Evolutionary conservation across 2,888 invertebrate genomes (phyloP), one percentile per base, ranked within the genome.

Genomic region (Trachelus troglodyta): DNA sequence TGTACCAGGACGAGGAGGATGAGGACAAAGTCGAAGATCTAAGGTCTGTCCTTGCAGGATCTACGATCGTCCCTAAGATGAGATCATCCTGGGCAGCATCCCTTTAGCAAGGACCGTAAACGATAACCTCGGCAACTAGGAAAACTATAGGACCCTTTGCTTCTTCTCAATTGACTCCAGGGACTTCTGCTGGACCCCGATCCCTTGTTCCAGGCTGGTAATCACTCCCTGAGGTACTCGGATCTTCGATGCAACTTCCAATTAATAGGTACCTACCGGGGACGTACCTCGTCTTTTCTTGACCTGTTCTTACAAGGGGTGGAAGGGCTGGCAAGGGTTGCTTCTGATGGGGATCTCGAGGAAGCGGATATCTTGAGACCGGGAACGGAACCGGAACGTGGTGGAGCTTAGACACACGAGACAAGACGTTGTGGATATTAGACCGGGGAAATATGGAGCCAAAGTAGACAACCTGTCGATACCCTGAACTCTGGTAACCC

Each of bases 31-130:
- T 83, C 78, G 81, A 87, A 91, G 90, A 91, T 89, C 89, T 90
- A 91, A 87, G 86, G 88, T 88, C 90, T 88, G 87, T 87, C 88
- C 88, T 89, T 85, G 85, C 88, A 89, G 90, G 90, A 91, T 91
- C 88, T 91, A 91, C 90, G 91, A 90, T 86, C 90, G 76, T 75
- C 73, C 56, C 75, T 89, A 89, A 90, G 90, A 91, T 91, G 91
- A 91, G 90, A 91, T 91, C 91, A 77, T 73, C 79, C 68, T 71
- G 74, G 34, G 69, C 69, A 75, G 77, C 73, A 31, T 34, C 34
- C 74, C 37, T 35, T 34, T 71, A 11, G 31, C 71, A 11, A 30
- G 30, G 15, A 71, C 34, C 71, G 30, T 31, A 56, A 56, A 56
- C 56, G 56, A 56, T 56, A 56, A 56, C 56, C 56, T 23, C 23